Conservation (phyloP, 2,888 invertebrate species). For the Protophormia terraenovae region DNA sequence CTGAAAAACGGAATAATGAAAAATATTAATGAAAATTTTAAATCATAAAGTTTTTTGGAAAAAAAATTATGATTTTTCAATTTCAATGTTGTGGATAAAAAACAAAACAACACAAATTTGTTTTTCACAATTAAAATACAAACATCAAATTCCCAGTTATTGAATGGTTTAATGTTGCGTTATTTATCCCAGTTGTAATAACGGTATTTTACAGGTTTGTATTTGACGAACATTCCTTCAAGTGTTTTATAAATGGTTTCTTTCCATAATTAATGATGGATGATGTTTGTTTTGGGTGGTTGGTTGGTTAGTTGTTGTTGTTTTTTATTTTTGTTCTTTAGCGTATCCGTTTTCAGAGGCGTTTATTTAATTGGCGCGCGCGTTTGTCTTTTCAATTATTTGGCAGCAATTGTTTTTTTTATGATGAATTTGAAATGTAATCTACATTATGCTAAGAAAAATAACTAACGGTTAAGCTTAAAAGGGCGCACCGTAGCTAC, state of each 20-base stretch:
- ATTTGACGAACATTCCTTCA: constrained; percentile 53
- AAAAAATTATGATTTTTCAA: constrained; percentile 21
- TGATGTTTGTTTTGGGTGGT: constrained; percentile 33
- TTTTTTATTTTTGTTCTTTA: constrained; percentile 32
- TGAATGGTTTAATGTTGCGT: constrained; percentile 27
- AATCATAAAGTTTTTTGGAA: constrained; percentile 21
- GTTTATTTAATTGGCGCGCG: constrained; percentile 62
- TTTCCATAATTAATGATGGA: background rate
- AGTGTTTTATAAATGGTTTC: background rate
- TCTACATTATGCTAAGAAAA: constrained; percentile 66
- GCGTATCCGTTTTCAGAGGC: constrained; percentile 62
- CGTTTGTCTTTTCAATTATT: constrained; percentile 67
- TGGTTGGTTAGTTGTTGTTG: background rate
- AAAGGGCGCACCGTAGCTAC: constrained; percentile 86
- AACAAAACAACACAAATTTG: constrained; percentile 51
- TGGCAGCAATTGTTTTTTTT: constrained; percentile 66
- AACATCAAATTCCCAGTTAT: constrained; percentile 54
- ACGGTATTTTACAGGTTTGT: constrained; percentile 55
- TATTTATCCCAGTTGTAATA: constrained; percentile 1
- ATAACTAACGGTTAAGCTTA: constrained; percentile 71
- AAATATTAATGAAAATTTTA: constrained; percentile 29
- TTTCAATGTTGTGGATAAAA: constrained; percentile 45
- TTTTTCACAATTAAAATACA: constrained; percentile 57
- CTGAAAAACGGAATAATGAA: constrained; percentile 58
- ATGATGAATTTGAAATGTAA: constrained; percentile 62